These are phyloP conservation scores for Tenualosa ilisha DNA, from an alignment of 2,797 vertebrate species.

Conservation along the genomic window DNA sequence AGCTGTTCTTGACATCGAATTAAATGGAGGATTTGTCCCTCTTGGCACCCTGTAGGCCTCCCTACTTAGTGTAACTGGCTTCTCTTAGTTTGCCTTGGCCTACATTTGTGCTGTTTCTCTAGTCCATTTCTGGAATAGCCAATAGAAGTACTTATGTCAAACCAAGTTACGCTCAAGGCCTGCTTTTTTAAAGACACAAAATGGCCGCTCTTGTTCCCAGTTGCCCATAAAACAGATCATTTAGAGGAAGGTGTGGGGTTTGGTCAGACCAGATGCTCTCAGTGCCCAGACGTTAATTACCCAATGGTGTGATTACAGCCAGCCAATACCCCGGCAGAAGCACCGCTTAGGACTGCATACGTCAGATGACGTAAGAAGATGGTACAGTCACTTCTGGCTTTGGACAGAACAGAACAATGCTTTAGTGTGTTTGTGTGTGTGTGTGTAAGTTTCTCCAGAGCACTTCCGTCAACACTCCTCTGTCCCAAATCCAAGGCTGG, in stretches of 20 bases:
- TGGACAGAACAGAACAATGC: too few relatives aligned
- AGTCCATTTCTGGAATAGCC: background rate
- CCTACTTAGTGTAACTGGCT: constrained; percentile 12
- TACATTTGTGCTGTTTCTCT: background rate
- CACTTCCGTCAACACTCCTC: too few relatives aligned
- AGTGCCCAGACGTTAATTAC: background rate
- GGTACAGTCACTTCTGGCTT: too few relatives aligned
- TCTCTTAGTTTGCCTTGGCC: constrained; percentile 2
- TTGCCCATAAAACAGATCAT: too few relatives aligned
- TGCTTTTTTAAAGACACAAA: background rate
- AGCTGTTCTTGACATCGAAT: constrained; percentile 5
- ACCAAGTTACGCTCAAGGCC: background rate
- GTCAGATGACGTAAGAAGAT: background rate
- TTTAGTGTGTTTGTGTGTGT: too few relatives aligned
- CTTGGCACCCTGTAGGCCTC: background rate
- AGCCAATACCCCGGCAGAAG: too few relatives aligned
- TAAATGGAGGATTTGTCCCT: background rate
- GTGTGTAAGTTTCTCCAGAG: too few relatives aligned
- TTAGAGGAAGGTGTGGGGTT: background rate
- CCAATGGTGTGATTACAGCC: too few relatives aligned
- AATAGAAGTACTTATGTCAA: background rate
- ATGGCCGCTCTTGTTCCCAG: too few relatives aligned
- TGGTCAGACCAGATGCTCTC: too few relatives aligned
- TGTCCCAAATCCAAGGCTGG: too few relatives aligned
- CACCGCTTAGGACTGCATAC: too few relatives aligned